Evolutionary conservation across 2,888 invertebrate genomes (phyloP).

Genomic region (Parochlus steinenii): DNA sequence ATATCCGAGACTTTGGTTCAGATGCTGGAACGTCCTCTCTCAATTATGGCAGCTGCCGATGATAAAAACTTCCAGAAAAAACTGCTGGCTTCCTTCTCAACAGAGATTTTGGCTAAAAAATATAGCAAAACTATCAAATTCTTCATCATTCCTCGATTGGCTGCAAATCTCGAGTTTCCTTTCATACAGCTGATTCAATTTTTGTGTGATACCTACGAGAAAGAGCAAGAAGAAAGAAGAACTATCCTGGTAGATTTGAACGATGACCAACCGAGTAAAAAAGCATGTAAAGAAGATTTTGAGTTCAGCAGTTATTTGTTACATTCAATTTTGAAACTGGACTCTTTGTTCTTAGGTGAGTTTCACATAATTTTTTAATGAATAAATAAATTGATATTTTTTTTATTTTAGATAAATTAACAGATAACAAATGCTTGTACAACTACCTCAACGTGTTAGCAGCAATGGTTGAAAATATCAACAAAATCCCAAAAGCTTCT

Average conservation of each 20-base stretch:
- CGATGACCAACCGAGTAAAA: slow-evolving; percentile 9
- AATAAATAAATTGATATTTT: not conserved
- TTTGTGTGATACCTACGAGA: slow-evolving; percentile 30
- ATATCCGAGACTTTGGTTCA: slow-evolving; percentile 55
- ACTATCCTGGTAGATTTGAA: slow-evolving; percentile 1
- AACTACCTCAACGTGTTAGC: slow-evolving; percentile 26
- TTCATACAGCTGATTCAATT: slow-evolving; percentile 34
- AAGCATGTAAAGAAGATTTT: slow-evolving; percentile 15
- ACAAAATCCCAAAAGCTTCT: slow-evolving; percentile 26
- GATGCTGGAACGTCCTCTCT: slow-evolving; percentile 59
- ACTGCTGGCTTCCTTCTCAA: slow-evolving; percentile 32
- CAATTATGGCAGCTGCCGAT: slow-evolving; percentile 27
- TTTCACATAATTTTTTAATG: not conserved
- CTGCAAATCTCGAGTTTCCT: slow-evolving; percentile 34
- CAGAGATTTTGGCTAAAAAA: slow-evolving; percentile 46
- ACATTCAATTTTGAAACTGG: slow-evolving; percentile 26
- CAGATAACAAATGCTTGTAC: slow-evolving; percentile 13
- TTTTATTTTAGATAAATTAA: slow-evolving; percentile 19
- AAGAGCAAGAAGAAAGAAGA: slow-evolving; percentile 13
- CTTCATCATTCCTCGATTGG: slow-evolving; percentile 52
- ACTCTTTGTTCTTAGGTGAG: slow-evolving; percentile 24
- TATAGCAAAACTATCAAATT: slow-evolving; percentile 51
- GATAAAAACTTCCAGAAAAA: slow-evolving; percentile 4
- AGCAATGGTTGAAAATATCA: slow-evolving; percentile 25
- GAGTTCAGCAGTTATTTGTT: slow-evolving; percentile 23